Conservation (phyloP, 37 sponge, comb jelly and placozoan species). For the Crambe crambe region DNA sequence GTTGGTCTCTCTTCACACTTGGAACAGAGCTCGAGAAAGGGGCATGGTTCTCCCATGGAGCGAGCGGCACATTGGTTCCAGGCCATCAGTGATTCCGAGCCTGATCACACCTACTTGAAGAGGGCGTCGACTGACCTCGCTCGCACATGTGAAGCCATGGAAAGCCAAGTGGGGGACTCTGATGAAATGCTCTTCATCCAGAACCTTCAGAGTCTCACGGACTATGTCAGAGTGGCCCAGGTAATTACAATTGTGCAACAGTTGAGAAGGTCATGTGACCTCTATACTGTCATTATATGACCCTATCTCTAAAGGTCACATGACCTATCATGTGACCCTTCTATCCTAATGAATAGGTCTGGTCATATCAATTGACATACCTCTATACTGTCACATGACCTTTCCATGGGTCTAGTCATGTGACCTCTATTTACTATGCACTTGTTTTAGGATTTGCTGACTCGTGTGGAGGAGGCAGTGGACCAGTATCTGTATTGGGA, state of each 20-base stretch:
- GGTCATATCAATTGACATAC: too few species aligned
- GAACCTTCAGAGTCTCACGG: slow-evolving; percentile 67
- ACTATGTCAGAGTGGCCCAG: slow-evolving; percentile 63
- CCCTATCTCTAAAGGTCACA: background rate
- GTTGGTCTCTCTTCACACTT: slow-evolving; percentile 49
- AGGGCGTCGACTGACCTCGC: slow-evolving; percentile 49
- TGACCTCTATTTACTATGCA: background rate
- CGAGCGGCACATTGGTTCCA: slow-evolving; percentile 55
- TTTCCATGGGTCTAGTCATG: background rate
- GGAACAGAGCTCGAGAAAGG: slow-evolving; percentile 38
- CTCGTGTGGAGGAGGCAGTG: slow-evolving; percentile 78
- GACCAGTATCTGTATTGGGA: slow-evolving; percentile 89
- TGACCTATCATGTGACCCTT: background rate
- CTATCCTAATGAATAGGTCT: background rate
- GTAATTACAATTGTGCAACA: slow-evolving; percentile 18
- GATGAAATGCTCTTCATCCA: slow-evolving; percentile 70
- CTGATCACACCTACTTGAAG: slow-evolving; percentile 65
- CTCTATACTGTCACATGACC: too few species aligned
- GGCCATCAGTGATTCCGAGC: slow-evolving; percentile 57
- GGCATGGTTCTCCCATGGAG: slow-evolving; percentile 21
- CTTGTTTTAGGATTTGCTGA: slow-evolving; percentile 57
- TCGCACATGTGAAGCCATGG: slow-evolving; percentile 64
- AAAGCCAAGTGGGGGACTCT: slow-evolving; percentile 42
- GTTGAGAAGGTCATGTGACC: background rate
- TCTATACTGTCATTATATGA: too few species aligned